Evolutionary conservation across 2,888 invertebrate genomes (phyloP).

Genomic region (Archips xylosteana): DNA sequence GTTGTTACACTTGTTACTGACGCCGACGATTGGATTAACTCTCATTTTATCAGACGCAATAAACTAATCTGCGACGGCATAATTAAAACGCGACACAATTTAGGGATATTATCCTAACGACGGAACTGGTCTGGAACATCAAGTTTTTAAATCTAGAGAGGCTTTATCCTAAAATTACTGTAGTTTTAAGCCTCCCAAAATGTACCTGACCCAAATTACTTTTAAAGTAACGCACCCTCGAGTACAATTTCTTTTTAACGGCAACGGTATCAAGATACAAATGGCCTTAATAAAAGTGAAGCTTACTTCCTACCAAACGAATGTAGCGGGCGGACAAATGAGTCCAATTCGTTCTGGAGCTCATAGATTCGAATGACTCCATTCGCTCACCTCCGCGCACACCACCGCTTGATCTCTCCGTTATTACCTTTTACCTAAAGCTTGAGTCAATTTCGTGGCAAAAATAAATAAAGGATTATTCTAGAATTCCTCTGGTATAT

Average conservation of each 20-base stretch:
- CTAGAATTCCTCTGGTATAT: no score
- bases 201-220: slow-evolving; percentile 27
- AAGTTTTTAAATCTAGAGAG: not conserved
- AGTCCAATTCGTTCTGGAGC: slow-evolving; percentile 50
- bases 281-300: slow-evolving; percentile 52
- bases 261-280: slow-evolving; percentile 50
- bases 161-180: not conserved
- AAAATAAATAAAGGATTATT: not conserved
- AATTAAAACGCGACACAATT: not conserved
- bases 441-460: not conserved
- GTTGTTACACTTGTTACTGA: slow-evolving; percentile 22
- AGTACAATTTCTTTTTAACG: slow-evolving; percentile 35
- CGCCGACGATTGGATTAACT: slow-evolving; percentile 28
- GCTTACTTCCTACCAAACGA: slow-evolving; percentile 47
- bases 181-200: not conserved
- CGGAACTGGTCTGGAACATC: not conserved
- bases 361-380: slow-evolving; percentile 47
- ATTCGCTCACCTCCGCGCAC: slow-evolving; percentile 29
- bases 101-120: not conserved
- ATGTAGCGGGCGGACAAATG: slow-evolving; percentile 50
- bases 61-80: slow-evolving; percentile 8
- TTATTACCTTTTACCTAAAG: slow-evolving; percentile 16
- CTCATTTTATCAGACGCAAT: slow-evolving; percentile 28
- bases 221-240: slow-evolving; percentile 19
- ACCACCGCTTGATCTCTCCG: slow-evolving; percentile 3